Percentiles rank a stretch among this genome's conserved stretches.
phyloP scores from a whole-genome alignment of 1,140 invertebrate species.

The Drosophila mauritiana region DNA sequence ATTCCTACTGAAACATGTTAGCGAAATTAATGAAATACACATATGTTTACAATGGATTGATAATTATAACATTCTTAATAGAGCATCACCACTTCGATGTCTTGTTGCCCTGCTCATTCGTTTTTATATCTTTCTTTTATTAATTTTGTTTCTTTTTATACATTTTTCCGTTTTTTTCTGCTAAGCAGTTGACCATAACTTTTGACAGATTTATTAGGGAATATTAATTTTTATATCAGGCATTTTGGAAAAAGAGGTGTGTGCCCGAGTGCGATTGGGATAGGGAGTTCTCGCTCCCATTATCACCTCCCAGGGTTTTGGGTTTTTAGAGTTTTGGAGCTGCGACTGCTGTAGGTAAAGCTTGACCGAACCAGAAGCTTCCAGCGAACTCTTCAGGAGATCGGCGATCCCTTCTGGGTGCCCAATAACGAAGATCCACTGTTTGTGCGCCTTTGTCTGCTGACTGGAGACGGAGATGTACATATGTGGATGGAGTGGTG shows the following conservation, averaged over 20 bases:
- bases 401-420: conserved; percentile 23
- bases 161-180: conserved; percentile 14
- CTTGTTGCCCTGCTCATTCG: background rate
- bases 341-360: conserved; percentile 60
- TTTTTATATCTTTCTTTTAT: conserved; percentile 31
- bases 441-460: conserved; percentile 50
- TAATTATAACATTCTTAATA: background rate
- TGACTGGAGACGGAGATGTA: conserved; percentile 19
- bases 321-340: background rate
- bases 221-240: conserved; percentile 70
- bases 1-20: background rate
- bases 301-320: conserved; percentile 56
- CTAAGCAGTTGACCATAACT: conserved; percentile 68
- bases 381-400: conserved; percentile 20
- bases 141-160: conserved; percentile 19
- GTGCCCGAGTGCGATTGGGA: conserved; percentile 18
- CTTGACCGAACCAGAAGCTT: conserved; percentile 11
- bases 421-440: conserved; percentile 12
- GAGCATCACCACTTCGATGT: conserved; percentile 19
- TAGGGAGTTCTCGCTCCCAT: conserved; percentile 46
- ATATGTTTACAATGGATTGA: background rate
- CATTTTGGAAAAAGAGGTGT: conserved; percentile 47
- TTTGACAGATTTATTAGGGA: conserved; percentile 80
- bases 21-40: too few relatives aligned
- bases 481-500: background rate